These are phyloP conservation scores for Sthenelais limicola DNA, from an alignment of 2,888 invertebrate genomes.

Conservation along the genomic window DNA sequence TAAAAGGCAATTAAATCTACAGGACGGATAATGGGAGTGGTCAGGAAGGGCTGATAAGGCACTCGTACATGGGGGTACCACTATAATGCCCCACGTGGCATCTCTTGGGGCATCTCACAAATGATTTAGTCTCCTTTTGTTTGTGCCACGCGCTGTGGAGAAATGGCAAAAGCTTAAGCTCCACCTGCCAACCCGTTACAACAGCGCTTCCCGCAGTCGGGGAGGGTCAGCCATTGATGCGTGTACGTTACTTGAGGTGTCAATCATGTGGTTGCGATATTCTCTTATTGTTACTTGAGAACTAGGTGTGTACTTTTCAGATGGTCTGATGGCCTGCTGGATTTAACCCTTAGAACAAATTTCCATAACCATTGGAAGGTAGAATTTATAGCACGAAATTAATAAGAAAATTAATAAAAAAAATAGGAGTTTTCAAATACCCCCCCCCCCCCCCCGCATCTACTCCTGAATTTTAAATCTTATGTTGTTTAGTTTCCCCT, in stretches of 20 bases:
- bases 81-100: slow-evolving; percentile 18
- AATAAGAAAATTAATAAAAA: too few relatives aligned
- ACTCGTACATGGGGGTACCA: slow-evolving; percentile 13
- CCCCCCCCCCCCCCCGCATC: too few relatives aligned
- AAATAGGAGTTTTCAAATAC: too few relatives aligned
- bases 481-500: too few relatives aligned
- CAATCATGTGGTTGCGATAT: slow-evolving; percentile 12
- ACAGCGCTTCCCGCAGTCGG: background rate
- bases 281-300: too few relatives aligned
- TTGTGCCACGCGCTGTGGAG: background rate
- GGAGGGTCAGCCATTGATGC: background rate
- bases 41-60: background rate
- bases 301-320: too few relatives aligned
- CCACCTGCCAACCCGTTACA: slow-evolving; percentile 18
- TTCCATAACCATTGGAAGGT: too few relatives aligned
- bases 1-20: slow-evolving; percentile 34
- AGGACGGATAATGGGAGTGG: slow-evolving; percentile 15
- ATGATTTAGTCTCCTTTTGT: slow-evolving; percentile 16
- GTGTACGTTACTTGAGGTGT: background rate
- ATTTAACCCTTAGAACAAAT: too few relatives aligned
- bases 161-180: background rate
- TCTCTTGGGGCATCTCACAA: background rate
- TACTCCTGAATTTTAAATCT: too few relatives aligned
- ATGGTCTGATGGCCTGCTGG: too few relatives aligned
- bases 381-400: too few relatives aligned